These are phyloP conservation scores for Hydractinia echinata DNA, from an alignment of 30 jellyfish, hydroid and myxozoan genomes.

Conservation along the genomic window DNA sequence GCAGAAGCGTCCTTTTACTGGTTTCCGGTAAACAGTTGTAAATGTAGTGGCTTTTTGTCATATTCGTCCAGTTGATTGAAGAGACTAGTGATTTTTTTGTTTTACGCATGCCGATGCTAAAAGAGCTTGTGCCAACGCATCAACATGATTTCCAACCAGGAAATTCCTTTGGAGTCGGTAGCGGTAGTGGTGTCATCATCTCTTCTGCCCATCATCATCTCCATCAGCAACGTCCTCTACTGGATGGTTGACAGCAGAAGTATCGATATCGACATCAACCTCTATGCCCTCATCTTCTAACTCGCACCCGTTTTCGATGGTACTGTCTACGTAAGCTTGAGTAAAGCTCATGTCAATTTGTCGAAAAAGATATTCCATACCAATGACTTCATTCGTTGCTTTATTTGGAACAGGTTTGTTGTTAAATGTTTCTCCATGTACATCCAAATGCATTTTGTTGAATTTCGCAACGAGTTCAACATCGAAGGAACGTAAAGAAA, in stretches of 20 bases:
- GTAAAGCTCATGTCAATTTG: not conserved
- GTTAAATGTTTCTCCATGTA: not conserved
- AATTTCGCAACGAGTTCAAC: not conserved
- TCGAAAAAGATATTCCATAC: conserved; percentile 32
- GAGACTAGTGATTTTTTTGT: not conserved
- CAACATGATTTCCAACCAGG: conserved; percentile 26
- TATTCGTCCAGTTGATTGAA: conserved; percentile 30
- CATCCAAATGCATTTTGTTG: conserved; percentile 3
- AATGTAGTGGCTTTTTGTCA: conserved; percentile 26
- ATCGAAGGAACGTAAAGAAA: not conserved
- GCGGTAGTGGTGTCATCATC: not conserved
- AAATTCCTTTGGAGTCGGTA: too few species aligned
- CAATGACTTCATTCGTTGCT: conserved; percentile 17
- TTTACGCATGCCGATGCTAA: conserved; percentile 4
- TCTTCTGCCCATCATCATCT: too few species aligned
- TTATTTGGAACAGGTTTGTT: not conserved
- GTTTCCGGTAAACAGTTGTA: not conserved
- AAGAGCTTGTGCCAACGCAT: conserved; percentile 26
- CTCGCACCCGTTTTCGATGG: not conserved
- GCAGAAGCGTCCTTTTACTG: conserved; percentile 26
- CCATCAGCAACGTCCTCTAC: not conserved
- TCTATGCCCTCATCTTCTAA: conserved; percentile 13
- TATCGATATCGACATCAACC: not conserved
- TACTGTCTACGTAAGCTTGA: not conserved
- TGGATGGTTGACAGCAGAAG: not conserved